Percentiles rank a stretch among this genome's conserved stretches.
These are phyloP conservation scores for Delichon dasypus DNA, from an alignment of 2,797 vertebrate species.

Conservation along the genomic window DNA sequence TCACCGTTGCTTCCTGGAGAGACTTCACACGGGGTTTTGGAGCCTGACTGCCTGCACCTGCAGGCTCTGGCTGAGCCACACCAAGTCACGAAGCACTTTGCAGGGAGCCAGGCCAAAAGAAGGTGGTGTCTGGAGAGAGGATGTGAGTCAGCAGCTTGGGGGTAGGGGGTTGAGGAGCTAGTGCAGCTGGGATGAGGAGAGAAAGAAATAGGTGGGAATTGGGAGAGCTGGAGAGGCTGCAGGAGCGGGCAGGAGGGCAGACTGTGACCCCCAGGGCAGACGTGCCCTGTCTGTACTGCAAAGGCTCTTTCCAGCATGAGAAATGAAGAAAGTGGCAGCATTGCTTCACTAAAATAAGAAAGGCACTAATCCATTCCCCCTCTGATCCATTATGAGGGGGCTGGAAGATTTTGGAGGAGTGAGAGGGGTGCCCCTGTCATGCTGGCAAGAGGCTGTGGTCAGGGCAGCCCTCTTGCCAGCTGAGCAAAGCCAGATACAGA, in stretches of 20 bases:
- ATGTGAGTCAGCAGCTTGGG: conserved; percentile 55
- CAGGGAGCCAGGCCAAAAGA: conserved; percentile 11
- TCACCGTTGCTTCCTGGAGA: accelerated
- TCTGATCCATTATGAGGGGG: neutral
- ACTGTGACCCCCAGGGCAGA: accelerated
- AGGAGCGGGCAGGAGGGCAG: neutral
- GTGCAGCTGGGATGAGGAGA: neutral
- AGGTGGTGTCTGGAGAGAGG: conserved; percentile 5
- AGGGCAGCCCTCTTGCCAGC: neutral
- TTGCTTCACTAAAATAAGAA: neutral
- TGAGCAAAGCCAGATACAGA: neutral
- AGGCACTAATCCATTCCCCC: neutral
- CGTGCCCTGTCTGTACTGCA: neutral
- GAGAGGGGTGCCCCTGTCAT: neutral
- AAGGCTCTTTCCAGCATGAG: neutral
- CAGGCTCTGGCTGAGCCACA: neutral
- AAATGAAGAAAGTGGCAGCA: neutral
- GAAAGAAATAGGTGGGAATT: neutral
- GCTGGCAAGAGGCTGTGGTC: neutral
- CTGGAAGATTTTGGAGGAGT: neutral
- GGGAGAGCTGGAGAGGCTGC: neutral
- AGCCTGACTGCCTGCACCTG: neutral
- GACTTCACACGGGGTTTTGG: neutral
- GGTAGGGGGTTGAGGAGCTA: neutral
- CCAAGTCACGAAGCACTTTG: neutral